Evolutionary conservation across 2,888 invertebrate species (phyloP).

Genomic region (Choreutis nemorana): DNA sequence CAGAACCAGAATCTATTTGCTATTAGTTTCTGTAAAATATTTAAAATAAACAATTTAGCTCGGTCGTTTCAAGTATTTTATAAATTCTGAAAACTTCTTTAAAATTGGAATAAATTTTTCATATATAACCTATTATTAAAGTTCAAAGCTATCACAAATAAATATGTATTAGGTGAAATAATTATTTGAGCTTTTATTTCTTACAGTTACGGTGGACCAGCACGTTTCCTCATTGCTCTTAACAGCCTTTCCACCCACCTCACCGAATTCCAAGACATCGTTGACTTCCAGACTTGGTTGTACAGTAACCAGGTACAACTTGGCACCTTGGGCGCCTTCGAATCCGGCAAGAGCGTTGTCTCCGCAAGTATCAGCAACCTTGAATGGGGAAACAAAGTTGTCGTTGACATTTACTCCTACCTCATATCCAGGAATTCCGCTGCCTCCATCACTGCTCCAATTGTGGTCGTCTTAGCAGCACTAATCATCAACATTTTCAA

Average conservation of each 20-base stretch:
- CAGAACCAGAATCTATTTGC: no score
- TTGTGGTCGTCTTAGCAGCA: conserved; percentile 27
- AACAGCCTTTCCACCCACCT: conserved; percentile 27
- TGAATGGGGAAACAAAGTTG: conserved; percentile 34
- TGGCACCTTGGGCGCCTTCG: conserved; percentile 24
- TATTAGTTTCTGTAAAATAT: conserved; percentile 1
- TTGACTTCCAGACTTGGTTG: conserved; percentile 41
- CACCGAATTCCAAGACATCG: conserved; percentile 31
- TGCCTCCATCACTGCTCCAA: conserved; percentile 21
- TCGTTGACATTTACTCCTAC: conserved; percentile 22
- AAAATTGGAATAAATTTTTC: no score
- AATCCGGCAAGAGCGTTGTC: conserved; percentile 22
- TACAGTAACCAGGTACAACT: conserved; percentile 27
- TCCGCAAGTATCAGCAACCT: conserved; percentile 29
- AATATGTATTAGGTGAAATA: background rate
- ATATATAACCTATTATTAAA: no score
- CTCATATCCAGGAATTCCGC: conserved; percentile 24
- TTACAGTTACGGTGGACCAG: conserved; percentile 42
- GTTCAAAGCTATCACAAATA: no score
- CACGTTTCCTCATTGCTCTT: conserved; percentile 29
- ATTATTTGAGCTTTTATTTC: background rate
- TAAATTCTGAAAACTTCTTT: background rate
- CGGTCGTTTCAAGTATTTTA: no score
- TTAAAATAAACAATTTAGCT: no score
- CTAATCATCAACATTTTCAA: conserved; percentile 24